Evolutionary conservation across 2,888 invertebrate genomes (phyloP).

Genomic region (Tachina fera): DNA sequence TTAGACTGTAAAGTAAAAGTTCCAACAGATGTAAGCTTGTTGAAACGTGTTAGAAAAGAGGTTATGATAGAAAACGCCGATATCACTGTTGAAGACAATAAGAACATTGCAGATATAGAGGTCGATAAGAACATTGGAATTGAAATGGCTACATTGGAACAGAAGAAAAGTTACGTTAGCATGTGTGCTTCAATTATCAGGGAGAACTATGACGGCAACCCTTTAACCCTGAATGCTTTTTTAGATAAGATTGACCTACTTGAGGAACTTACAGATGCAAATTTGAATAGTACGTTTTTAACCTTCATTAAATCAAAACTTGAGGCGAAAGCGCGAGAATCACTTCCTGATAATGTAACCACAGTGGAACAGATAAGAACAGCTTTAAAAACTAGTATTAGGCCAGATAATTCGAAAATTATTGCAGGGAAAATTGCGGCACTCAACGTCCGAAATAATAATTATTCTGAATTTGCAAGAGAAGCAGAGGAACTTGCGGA

Average conservation of each 20-base stretch:
- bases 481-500: constrained; percentile 37
- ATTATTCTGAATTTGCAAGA: constrained; percentile 35
- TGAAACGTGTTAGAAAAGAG: background rate
- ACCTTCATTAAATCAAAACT: constrained; percentile 4
- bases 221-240: background rate
- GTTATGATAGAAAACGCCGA: background rate
- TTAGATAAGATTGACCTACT: background rate
- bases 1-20: constrained; percentile 17
- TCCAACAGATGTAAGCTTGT: background rate
- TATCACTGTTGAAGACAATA: background rate
- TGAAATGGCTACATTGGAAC: background rate
- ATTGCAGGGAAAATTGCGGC: constrained; percentile 32
- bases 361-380: constrained; percentile 16
- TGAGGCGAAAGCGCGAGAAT: constrained; percentile 7
- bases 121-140: background rate
- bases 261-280: constrained; percentile 6
- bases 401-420: constrained; percentile 24
- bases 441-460: constrained; percentile 15
- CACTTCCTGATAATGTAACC: constrained; percentile 6
- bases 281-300: background rate
- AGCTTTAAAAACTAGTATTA: background rate
- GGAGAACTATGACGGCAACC: background rate
- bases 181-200: background rate
- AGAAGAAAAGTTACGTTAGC: background rate
- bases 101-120: background rate